Base-by-base conservation (phyloP, 2,797 vertebrate species). In the Hypotaenidia philippensis region DNA sequence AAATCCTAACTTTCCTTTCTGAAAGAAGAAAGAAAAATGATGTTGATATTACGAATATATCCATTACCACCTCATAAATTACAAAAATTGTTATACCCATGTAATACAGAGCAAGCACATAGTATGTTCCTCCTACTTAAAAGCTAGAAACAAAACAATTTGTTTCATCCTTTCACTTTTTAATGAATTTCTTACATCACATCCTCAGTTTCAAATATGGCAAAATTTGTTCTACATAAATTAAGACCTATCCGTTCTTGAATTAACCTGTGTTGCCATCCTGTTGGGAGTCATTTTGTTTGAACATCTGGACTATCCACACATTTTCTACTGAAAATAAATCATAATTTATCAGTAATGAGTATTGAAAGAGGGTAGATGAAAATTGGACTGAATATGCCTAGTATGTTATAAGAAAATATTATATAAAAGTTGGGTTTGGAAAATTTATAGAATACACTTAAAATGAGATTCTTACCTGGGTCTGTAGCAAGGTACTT, bases 251-350 rank as follows among this genome's bases (percentile, higher is more conserved):
- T 49, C 68, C 82, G 70, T 95, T 91, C 68, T 94, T 94, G 81
- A 96, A 92, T 95, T 93, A 96, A 97, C 97, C 89, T 97, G 88
- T 49, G 41, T 74, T 96, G 85, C 94, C 84, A 83, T 83, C 47
- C 97, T 96, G 83, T 87, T 88, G 87, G 94, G 94, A 97, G 41
- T 83, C 34, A 95, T 88, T 97, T 91, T 94, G 52, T 92, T 96
- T 94, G 94, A 98, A 96, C 96, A 97, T 98, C 97, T 98, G 97
- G 96, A 95, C 82, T 81, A 82, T 89, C 70, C 93, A 97, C 96
- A 96, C 96, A 95, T 93, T 97, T 94, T 56, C 61, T 66, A 65
- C 52, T 74, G 95, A 74, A 97, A 96, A 92, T 92, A 92, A 97
- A 97, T 93, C 57, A 95, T 79, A 74, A 89, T 96, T 93, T 95